A percentile compares a stretch with the other conserved stretches of the same genome.
Conservation (phyloP, 1,140 invertebrate genomes). For the Polyergus mexicanus region DNA sequence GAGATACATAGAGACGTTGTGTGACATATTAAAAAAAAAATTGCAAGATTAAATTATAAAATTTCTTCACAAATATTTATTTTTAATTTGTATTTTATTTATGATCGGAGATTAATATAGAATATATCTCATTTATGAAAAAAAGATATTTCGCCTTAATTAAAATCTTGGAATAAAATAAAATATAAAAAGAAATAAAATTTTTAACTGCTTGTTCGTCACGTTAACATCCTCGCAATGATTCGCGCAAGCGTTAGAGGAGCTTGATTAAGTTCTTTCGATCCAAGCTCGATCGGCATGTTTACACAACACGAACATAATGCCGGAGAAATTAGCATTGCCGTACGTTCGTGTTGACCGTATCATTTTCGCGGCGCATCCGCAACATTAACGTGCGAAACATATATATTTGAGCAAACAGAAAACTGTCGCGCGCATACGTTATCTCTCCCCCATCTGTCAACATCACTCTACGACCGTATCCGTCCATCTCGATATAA, state of each 20-base stretch:
- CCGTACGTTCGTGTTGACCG: constrained; percentile 37
- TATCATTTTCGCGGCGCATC: constrained; percentile 70
- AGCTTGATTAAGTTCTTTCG: constrained; percentile 15
- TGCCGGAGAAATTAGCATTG: constrained; percentile 37
- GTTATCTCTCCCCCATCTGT: constrained; percentile 48
- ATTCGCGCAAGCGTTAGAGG: too few species aligned
- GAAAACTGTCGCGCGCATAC: constrained; percentile 58
- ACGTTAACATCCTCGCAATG: too few species aligned
- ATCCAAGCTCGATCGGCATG: constrained; percentile 4
- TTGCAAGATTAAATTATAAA: not conserved
- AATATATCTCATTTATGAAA: not conserved
- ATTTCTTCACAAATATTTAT: constrained; percentile 7
- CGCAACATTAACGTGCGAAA: constrained; percentile 67
- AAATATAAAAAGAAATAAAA: not conserved
- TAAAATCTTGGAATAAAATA: not conserved
- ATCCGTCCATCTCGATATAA: constrained; percentile 48
- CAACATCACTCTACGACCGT: constrained; percentile 49
- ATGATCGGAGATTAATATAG: not conserved
- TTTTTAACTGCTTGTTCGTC: not conserved
- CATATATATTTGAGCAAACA: constrained; percentile 66
- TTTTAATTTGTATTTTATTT: not conserved
- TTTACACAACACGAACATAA: constrained; percentile 11
- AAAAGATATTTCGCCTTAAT: not conserved
- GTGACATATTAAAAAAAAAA: not conserved
- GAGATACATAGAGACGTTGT: not conserved